Evolutionary conservation across 2,888 invertebrate genomes (phyloP).

Genomic region (Drosophila mimica): DNA sequence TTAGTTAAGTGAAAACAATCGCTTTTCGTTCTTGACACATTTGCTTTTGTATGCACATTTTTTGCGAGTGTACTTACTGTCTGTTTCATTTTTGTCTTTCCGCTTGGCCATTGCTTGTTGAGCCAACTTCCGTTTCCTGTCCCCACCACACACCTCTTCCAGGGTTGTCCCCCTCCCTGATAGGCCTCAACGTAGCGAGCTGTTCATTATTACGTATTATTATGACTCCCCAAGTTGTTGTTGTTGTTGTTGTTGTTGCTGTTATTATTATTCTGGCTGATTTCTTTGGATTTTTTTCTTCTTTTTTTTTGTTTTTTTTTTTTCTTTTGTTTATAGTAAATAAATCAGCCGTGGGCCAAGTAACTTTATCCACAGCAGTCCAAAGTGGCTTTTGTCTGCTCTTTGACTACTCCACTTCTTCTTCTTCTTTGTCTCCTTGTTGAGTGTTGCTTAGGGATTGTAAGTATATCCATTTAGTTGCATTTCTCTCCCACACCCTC

Average conservation of each 20-base stretch:
- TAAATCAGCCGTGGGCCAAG: conserved; percentile 73
- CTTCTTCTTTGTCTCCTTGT: background rate
- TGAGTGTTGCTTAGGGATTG: conserved; percentile 13
- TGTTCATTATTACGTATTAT: conserved; percentile 61
- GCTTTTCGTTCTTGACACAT: background rate
- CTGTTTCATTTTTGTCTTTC: conserved; percentile 42
- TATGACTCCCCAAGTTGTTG: conserved; percentile 34
- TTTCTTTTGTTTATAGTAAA: conserved; percentile 68
- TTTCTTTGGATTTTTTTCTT: conserved; percentile 31
- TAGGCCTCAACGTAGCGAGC: conserved; percentile 31
- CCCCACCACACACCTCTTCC: background rate
- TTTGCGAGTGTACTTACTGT: conserved; percentile 6
- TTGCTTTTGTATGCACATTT: background rate
- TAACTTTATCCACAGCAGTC: conserved; percentile 66
- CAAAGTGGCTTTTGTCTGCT: conserved; percentile 44
- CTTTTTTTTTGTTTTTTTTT: conserved; percentile 24
- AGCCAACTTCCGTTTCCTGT: conserved; percentile 75
- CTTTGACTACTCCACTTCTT: conserved; percentile 13
- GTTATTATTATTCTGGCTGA: conserved; percentile 43
- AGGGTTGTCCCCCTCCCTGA: conserved; percentile 25
- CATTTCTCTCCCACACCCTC: conserved; percentile 33
- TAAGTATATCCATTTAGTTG: conserved; percentile 46
- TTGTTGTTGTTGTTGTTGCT: conserved; percentile 27
- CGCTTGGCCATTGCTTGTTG: conserved; percentile 61
- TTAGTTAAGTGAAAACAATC: background rate